Conservation (phyloP, 2,113 vertebrate genomes). For the Nettapus auritus region DNA sequence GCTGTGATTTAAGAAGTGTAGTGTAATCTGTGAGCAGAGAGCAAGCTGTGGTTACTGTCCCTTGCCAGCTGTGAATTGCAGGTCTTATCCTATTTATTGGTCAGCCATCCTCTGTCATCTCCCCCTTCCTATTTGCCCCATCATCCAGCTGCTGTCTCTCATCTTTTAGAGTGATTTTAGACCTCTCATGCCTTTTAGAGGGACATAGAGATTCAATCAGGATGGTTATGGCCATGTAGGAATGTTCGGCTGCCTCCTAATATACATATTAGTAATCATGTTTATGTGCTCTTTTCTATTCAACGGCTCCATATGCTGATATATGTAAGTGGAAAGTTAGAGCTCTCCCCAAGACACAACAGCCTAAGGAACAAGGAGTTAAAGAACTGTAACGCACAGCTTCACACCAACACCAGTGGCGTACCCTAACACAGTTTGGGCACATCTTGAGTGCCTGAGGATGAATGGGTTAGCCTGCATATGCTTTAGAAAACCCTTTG, state of each 20-base stretch:
- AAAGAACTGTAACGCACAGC: neutral
- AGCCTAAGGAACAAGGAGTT: neutral
- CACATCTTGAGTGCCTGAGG: neutral
- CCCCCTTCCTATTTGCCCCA: neutral
- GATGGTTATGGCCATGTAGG: neutral
- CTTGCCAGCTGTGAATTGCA: constrained; percentile 10
- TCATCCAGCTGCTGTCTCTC: neutral
- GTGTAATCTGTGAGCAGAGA: neutral
- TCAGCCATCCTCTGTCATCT: neutral
- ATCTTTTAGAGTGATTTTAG: neutral
- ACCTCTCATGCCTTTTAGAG: neutral
- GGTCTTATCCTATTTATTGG: constrained; percentile 5
- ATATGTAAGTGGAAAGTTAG: neutral
- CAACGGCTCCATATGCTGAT: neutral
- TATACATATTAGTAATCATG: neutral
- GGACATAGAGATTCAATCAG: neutral
- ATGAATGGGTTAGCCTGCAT: neutral
- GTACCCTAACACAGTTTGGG: neutral
- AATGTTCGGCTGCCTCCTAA: constrained; percentile 9
- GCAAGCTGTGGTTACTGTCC: neutral
- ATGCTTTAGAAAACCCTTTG: constrained; percentile 7
- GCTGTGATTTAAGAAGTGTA: neutral
- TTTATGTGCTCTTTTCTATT: constrained; percentile 3
- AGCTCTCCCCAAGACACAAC: neutral
- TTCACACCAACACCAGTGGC: neutral